A percentile compares a stretch with the other conserved stretches of the same genome.
phyloP scores from a whole-genome alignment of 2,113 vertebrate species.

The Irena cyanogastra region DNA sequence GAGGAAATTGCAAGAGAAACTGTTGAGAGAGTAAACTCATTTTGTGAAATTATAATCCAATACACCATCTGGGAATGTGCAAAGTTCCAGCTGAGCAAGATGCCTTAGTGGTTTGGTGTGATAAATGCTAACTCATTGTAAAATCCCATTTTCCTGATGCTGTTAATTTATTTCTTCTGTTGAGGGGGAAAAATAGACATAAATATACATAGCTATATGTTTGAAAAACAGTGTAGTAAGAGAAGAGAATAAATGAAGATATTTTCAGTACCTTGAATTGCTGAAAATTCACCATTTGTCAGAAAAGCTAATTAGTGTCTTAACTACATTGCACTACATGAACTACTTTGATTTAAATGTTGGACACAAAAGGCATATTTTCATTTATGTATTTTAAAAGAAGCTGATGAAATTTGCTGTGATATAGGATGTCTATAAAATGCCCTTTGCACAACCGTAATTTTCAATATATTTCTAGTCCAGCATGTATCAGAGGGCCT shows the following conservation, averaged over 20 bases:
- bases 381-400: background rate
- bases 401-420: background rate
- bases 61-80: slow-evolving; percentile 42
- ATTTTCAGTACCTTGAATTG: background rate
- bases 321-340: background rate
- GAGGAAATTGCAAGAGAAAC: slow-evolving; percentile 21
- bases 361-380: background rate
- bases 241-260: background rate
- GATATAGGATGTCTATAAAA: background rate
- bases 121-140: slow-evolving; percentile 49
- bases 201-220: background rate
- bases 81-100: slow-evolving; percentile 28
- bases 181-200: background rate
- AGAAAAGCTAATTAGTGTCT: background rate
- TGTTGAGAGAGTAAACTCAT: slow-evolving; percentile 11
- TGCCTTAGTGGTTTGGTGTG: slow-evolving; percentile 31
- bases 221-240: background rate
- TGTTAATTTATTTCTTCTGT: slow-evolving; percentile 40
- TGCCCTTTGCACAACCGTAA: background rate
- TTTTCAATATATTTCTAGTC: background rate
- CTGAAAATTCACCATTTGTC: background rate
- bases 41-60: slow-evolving; percentile 54
- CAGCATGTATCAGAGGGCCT: background rate
- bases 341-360: background rate
- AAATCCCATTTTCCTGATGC: slow-evolving; percentile 12